Percentiles rank a stretch among this genome's conserved stretches.
Conservation (phyloP, 2,888 invertebrate species). For the Atrina japonica region DNA sequence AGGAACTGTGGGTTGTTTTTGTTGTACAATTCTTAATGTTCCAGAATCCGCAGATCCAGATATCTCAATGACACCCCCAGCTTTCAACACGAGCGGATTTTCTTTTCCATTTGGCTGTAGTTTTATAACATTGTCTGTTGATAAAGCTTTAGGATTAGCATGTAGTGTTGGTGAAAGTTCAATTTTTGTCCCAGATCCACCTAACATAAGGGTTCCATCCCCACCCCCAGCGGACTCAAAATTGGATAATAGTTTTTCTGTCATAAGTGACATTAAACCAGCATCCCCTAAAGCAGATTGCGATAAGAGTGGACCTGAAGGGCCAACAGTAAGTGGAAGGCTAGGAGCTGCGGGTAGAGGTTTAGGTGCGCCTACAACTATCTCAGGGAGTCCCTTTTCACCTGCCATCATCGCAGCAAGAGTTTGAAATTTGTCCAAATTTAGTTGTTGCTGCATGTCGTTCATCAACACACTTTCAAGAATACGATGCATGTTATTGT, state of each 20-base stretch:
- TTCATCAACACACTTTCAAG: no score
- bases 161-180: constrained; percentile 7
- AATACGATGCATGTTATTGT: no score
- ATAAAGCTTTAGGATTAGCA: constrained; percentile 4
- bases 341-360: constrained; percentile 8
- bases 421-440: no score
- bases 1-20: no score
- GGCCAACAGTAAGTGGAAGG: constrained; percentile 1
- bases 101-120: neutral
- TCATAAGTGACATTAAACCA: no score
- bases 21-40: no score
- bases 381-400: neutral
- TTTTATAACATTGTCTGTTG: constrained; percentile 12
- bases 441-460: no score
- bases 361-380: constrained; percentile 1
- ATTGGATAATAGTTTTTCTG: no score
- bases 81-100: neutral
- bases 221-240: no score
- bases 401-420: neutral
- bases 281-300: no score
- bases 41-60: no score
- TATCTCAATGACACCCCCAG: constrained; percentile 2
- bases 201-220: no score
- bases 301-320: constrained; percentile 1
- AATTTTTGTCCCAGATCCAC: neutral